These are phyloP conservation scores for Lasioglossum malachurum DNA, from an alignment of 2,888 invertebrate genomes.

Conservation along the genomic window DNA sequence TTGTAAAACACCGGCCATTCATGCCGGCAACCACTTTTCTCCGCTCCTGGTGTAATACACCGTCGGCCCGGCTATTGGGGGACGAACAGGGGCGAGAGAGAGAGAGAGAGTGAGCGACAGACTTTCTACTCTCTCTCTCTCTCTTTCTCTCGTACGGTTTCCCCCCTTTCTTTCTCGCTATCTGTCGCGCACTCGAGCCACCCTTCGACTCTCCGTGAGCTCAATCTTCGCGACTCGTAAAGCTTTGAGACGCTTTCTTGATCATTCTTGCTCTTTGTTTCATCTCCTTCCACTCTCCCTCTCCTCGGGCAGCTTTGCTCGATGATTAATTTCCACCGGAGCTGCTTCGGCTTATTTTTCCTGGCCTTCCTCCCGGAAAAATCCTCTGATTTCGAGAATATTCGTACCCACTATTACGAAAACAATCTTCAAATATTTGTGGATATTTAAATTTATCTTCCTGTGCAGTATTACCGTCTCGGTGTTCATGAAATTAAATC, in stretches of 20 bases:
- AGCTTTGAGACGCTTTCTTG: not conserved
- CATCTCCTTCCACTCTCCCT: not conserved
- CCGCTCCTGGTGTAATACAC: slow-evolving; percentile 69
- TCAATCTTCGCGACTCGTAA: not conserved
- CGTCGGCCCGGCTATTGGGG: slow-evolving; percentile 13
- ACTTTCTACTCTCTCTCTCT: not conserved
- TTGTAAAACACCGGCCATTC: slow-evolving; percentile 81
- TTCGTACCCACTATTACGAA: not conserved
- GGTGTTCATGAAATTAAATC: too few species aligned
- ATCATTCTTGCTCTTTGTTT: slow-evolving; percentile 5
- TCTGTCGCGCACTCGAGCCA: slow-evolving; percentile 12
- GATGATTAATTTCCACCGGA: slow-evolving; percentile 1
- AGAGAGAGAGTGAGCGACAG: not conserved
- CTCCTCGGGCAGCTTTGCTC: not conserved
- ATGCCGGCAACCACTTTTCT: slow-evolving; percentile 74
- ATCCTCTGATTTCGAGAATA: not conserved
- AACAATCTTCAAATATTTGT: too few species aligned
- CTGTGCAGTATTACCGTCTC: too few species aligned
- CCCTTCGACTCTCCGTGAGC: not conserved
- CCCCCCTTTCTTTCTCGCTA: not conserved
- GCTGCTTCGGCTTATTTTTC: not conserved
- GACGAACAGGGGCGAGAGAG: not conserved
- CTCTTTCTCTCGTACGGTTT: slow-evolving; percentile 8
- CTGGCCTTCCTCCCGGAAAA: not conserved
- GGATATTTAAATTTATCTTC: not conserved